phyloP scores from a whole-genome alignment of 2,113 vertebrate genomes.

The Elgaria multicarinata region DNA sequence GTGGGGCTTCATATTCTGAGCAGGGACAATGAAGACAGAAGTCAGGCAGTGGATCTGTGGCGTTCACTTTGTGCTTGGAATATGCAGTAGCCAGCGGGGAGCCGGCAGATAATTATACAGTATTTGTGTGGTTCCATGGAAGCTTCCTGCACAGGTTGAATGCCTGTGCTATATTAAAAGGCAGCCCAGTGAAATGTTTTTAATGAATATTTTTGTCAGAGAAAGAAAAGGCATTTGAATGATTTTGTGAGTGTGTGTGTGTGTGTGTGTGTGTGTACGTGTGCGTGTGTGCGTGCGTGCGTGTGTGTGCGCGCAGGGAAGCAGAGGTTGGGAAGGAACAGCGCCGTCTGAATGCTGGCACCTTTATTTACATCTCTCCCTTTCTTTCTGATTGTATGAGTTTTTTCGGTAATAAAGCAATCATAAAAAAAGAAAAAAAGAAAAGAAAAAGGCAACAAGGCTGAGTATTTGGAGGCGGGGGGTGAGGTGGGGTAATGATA shows the following conservation, averaged over 20 bases:
- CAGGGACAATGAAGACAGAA: conserved; percentile 89
- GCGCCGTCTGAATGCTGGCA: conserved; percentile 85
- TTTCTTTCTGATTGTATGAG: conserved; percentile 77
- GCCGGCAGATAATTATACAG: conserved; percentile 92
- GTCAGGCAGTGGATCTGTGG: conserved; percentile 84
- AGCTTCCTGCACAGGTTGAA: conserved; percentile 88
- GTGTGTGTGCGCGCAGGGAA: conserved; percentile 48
- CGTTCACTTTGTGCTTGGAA: conserved; percentile 88
- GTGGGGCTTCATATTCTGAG: conserved; percentile 89
- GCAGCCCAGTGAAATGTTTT: conserved; percentile 90
- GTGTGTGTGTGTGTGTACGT: conserved; percentile 33
- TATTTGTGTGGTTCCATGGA: conserved; percentile 91
- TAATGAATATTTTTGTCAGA: conserved; percentile 93
- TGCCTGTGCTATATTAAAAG: conserved; percentile 86
- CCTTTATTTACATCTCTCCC: conserved; percentile 83
- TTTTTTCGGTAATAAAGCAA: conserved; percentile 74
- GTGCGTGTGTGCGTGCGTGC: conserved; percentile 9
- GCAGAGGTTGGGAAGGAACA: conserved; percentile 76
- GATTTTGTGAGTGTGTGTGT: conserved; percentile 74
- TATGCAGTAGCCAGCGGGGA: conserved; percentile 90
- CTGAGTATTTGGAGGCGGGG: conserved; percentile 55
- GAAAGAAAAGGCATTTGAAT: conserved; percentile 88
- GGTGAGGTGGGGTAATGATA: conserved; percentile 45
- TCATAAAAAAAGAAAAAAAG: too few species aligned
- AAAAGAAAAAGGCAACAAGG: too few species aligned